These are phyloP conservation scores for Sternotherus odoratus DNA, from an alignment of 2,797 vertebrate genomes.

Conservation along the genomic window DNA sequence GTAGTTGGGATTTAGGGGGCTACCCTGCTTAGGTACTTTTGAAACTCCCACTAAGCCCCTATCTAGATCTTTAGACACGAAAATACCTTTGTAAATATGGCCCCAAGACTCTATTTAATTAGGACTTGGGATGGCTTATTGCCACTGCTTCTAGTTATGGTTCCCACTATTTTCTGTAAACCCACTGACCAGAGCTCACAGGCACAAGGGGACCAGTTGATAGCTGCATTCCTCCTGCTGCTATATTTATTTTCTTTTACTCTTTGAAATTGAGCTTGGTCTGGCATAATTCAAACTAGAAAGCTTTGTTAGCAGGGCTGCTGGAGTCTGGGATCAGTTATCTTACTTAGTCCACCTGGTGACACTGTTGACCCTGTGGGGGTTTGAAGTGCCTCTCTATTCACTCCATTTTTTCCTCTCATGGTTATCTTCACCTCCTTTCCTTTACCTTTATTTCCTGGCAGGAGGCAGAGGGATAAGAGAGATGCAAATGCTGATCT, in stretches of 20 bases:
- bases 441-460: background rate
- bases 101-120: background rate
- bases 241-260: background rate
- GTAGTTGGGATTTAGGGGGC: background rate
- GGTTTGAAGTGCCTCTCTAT: background rate
- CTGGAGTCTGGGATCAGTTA: background rate
- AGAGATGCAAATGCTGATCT: background rate
- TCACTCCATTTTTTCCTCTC: background rate
- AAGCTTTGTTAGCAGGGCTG: background rate
- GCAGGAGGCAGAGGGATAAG: background rate
- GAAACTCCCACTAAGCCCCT: background rate
- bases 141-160: background rate
- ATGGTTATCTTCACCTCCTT: background rate
- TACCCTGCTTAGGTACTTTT: background rate
- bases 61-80: background rate
- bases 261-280: background rate
- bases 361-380: background rate
- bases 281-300: background rate
- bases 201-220: background rate
- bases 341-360: background rate
- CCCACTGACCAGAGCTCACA: background rate
- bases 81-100: background rate
- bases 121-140: background rate
- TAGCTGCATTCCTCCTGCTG: background rate
- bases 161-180: accelerated